Evolutionary conservation across 1,140 invertebrate species (phyloP).

Genomic region (Solen grandis): DNA sequence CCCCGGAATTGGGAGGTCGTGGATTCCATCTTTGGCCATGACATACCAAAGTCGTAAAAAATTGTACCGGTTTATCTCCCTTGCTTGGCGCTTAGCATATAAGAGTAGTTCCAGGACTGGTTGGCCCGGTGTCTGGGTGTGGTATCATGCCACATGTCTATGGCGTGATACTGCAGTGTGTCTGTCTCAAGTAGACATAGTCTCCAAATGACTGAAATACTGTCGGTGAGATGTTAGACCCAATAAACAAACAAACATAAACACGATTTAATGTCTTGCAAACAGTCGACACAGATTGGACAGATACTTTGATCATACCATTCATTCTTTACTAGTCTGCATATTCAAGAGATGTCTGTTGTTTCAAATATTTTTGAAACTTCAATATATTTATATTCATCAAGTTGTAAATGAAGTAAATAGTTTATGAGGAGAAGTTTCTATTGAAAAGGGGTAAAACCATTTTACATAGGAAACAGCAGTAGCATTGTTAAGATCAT

Average conservation of each 20-base stretch:
- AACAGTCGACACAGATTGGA: background rate
- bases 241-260: background rate
- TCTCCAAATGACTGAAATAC: background rate
- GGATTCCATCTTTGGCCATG: no score
- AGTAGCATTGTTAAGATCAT: no score
- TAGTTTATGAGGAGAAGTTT: no score
- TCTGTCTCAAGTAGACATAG: background rate
- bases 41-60: background rate
- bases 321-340: background rate
- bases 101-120: background rate
- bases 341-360: background rate
- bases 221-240: background rate
- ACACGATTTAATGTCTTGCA: background rate
- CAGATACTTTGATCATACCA: background rate
- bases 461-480: no score
- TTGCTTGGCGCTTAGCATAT: background rate
- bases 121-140: background rate
- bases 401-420: background rate
- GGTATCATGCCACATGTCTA: background rate
- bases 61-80: background rate
- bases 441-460: no score
- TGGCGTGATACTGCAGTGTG: background rate
- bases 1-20: no score
- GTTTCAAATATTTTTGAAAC: background rate
- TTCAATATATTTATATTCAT: background rate